A percentile compares a stretch with the other conserved stretches of the same genome.
Conservation (phyloP, 2,797 vertebrate species). For the Platalea minor region DNA sequence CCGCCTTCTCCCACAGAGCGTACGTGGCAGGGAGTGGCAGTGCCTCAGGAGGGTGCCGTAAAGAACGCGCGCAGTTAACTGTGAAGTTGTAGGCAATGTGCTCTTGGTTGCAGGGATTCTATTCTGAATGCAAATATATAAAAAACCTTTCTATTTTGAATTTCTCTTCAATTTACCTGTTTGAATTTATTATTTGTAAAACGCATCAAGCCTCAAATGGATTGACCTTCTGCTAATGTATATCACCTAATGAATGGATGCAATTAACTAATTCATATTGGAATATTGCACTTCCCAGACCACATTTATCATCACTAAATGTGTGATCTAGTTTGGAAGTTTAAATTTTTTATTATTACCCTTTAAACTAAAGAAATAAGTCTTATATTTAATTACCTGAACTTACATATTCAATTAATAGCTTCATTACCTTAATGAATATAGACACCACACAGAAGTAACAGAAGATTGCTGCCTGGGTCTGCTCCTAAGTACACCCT, state of each 20-base stretch:
- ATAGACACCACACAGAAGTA: slow-evolving; percentile 7
- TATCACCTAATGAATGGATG: slow-evolving; percentile 75
- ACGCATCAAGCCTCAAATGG: slow-evolving; percentile 69
- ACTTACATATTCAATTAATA: slow-evolving; percentile 81
- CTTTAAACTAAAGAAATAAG: slow-evolving; percentile 80
- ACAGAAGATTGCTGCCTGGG: slow-evolving; percentile 24
- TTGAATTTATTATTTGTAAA: slow-evolving; percentile 76
- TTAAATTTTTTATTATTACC: slow-evolving; percentile 84
- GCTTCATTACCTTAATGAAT: slow-evolving; percentile 78
- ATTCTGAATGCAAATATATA: background rate
- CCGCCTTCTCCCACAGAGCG: fast-evolving
- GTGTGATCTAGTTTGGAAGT: slow-evolving; percentile 65
- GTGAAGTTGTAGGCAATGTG: fast-evolving
- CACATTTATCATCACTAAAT: slow-evolving; percentile 78
- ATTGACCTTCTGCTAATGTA: slow-evolving; percentile 79
- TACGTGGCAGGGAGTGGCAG: fast-evolving
- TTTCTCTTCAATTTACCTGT: slow-evolving; percentile 57
- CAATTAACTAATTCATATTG: slow-evolving; percentile 77
- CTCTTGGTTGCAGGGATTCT: background rate
- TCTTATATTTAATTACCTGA: slow-evolving; percentile 78
- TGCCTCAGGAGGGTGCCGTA: fast-evolving
- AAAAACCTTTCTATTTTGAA: background rate
- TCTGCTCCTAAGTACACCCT: background rate
- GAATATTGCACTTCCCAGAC: slow-evolving; percentile 71
- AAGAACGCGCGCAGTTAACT: fast-evolving